phyloP scores from a whole-genome alignment of 2,113 vertebrate species.

The Eolophus roseicapilla region DNA sequence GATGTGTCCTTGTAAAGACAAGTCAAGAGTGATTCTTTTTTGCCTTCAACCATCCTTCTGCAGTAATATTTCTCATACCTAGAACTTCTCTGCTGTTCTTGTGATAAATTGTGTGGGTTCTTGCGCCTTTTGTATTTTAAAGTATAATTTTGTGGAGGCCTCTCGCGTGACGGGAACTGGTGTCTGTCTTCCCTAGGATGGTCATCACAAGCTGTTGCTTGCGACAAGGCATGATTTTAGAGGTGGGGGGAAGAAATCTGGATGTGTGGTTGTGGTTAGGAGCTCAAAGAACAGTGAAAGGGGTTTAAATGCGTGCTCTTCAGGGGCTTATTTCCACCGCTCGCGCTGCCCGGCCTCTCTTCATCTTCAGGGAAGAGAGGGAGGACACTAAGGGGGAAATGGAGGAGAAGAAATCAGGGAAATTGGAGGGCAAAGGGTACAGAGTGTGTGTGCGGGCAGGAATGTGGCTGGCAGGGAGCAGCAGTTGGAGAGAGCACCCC shows the following conservation, averaged over 20 bases:
- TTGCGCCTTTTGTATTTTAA: not conserved
- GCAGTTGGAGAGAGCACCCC: not conserved
- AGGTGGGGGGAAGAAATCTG: not conserved
- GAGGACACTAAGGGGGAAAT: not conserved
- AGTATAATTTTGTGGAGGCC: not conserved
- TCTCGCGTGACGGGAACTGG: not conserved
- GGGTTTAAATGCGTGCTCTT: not conserved
- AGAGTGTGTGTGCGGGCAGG: accelerated
- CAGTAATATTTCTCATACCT: not conserved
- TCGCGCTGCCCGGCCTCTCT: not conserved
- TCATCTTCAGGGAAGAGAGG: not conserved
- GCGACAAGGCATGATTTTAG: not conserved
- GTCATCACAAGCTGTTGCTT: not conserved
- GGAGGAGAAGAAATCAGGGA: not conserved
- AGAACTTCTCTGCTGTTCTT: not conserved
- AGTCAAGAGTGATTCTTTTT: not conserved
- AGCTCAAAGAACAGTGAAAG: not conserved
- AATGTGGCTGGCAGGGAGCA: not conserved
- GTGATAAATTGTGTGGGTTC: not conserved
- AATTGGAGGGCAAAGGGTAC: not conserved
- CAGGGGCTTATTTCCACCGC: not conserved
- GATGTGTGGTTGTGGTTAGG: not conserved
- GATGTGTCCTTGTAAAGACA: not conserved
- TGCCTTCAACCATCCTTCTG: not conserved
- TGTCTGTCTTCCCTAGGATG: not conserved